Evolutionary conservation across 35 echinoderm and acorn worm species (phyloP).

Genomic region (Lytechinus variegatus): DNA sequence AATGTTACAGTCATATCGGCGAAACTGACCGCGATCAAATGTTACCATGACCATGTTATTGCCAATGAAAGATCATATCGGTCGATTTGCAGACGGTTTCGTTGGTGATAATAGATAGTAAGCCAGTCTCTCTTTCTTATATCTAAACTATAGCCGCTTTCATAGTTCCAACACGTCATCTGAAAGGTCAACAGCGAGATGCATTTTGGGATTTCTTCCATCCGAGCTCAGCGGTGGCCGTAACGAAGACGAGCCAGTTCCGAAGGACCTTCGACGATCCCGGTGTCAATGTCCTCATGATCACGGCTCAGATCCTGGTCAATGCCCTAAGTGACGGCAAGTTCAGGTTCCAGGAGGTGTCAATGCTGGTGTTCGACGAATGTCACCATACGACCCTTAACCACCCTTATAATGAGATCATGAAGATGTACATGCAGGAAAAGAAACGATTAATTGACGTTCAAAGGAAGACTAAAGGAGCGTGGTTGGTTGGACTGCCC

Average conservation of each 20-base stretch:
- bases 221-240: background rate
- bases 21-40: no score
- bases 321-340: constrained; percentile 36
- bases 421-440: constrained; percentile 57
- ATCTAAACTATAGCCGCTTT: constrained; percentile 25
- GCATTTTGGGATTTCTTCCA: constrained; percentile 61
- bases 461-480: background rate
- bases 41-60: no score
- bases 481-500: constrained; percentile 25
- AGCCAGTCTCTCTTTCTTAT: no score
- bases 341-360: constrained; percentile 36
- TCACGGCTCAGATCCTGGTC: constrained; percentile 74
- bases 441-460: constrained; percentile 41
- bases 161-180: constrained; percentile 64
- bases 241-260: constrained; percentile 23
- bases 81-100: no score
- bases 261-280: background rate
- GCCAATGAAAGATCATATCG: no score
- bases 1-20: no score
- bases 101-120: no score
- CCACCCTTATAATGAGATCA: constrained; percentile 79
- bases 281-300: constrained; percentile 39
- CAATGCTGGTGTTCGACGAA: constrained; percentile 72
- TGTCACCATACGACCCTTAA: constrained; percentile 70
- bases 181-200: constrained; percentile 65